phyloP scores from a whole-genome alignment of 2,113 vertebrate genomes.

The Potamarius usumacintae region DNA sequence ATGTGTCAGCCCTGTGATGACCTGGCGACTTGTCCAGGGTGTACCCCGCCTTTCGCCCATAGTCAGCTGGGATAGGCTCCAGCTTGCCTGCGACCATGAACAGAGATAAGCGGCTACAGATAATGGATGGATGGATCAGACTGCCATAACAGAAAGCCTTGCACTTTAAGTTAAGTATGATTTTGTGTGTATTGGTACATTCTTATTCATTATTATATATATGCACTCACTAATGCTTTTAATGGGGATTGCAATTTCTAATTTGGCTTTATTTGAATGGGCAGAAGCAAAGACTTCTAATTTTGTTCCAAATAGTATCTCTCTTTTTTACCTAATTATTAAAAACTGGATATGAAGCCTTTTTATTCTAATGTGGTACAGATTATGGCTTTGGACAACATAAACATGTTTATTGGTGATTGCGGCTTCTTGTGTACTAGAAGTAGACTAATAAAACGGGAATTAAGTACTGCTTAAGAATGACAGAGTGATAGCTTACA shows the following conservation, averaged over 20 bases:
- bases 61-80: too few relatives aligned
- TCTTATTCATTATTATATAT: not conserved
- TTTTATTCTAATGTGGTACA: not conserved
- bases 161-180: not conserved
- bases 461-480: constrained; percentile 7
- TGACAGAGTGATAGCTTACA: constrained; percentile 18
- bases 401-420: not conserved
- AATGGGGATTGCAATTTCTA: not conserved
- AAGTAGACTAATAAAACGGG: not conserved
- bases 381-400: not conserved
- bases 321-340: not conserved
- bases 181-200: not conserved
- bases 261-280: not conserved
- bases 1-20: too few relatives aligned
- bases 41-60: too few relatives aligned
- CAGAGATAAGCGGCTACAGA: too few relatives aligned
- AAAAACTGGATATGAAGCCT: not conserved
- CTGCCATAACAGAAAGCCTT: not conserved
- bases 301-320: not conserved
- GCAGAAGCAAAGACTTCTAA: not conserved
- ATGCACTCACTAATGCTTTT: not conserved
- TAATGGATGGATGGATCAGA: not conserved
- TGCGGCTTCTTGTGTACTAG: not conserved
- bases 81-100: too few relatives aligned
- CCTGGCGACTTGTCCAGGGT: too few relatives aligned